Base-by-base conservation (phyloP, 2,113 vertebrate genomes). In the Vulpes lagopus region DNA sequence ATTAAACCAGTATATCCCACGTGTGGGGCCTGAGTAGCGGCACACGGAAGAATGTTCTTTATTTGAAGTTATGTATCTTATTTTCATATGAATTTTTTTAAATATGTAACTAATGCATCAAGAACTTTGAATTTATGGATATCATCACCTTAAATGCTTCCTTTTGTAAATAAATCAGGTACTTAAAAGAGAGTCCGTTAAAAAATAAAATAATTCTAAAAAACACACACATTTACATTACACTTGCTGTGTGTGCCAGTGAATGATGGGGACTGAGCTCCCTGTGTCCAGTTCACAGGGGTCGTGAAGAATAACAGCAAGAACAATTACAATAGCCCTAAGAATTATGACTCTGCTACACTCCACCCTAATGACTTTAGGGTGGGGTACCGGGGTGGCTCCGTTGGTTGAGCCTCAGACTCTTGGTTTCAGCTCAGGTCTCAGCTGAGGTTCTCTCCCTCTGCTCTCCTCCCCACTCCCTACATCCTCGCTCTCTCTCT, bases 11-110 rank as follows among this genome's bases (percentile, higher is more conserved):
- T 74, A n/a, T 93, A 74, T 57, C 53, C 64, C 23, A 94, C 17
- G 22, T 23, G n/a, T 15, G 30, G 27, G 27, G 49, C 27, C 73
- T 57, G 3, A 87, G 51, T 69, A 16, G 8, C 15, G 22, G 20
- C 51, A 73, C 57, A 69, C n/a, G 35, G 11, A 67, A n/a, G 20
- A 74, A 71, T 7, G 23, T 60, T 88, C 82, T 82, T 91, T 74
- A 81, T 84, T 96, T 91, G 95, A 97, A 88, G n/a, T n/a, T 95
- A 55, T 19, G 0, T 49, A n/a, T n/a, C 95, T 91, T 91, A 71
- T 90, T 92, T 95, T 91, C n/a, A 88, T 65, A 38, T 79, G 62
- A 60, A 78, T 78, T 94, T 43, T 89, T 84, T 1, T 2, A 90
- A 55, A 85, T 27, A 80, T 59, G 38, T 84, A 90, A 55, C 25